Evolutionary conservation across 1,140 invertebrate genomes (phyloP), one percentile per base, ranked within the genome.

Genomic region (Atta texana): DNA sequence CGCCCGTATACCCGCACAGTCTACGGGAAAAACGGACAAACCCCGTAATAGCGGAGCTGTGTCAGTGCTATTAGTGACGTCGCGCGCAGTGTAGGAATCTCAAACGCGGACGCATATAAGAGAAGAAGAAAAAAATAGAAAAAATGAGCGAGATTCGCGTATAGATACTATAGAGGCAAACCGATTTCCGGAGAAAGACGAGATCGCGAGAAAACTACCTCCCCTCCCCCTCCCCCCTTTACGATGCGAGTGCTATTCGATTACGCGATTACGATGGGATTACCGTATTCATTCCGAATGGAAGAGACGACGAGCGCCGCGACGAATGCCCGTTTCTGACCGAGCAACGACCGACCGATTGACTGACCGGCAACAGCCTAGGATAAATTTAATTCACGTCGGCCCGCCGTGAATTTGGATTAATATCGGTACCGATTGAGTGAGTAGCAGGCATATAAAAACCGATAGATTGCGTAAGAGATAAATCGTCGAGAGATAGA

Each of bases 1-100:
- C 88, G 87, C 91, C 85, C 91, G 76, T 80, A 75, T 84, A 55
- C 66, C 92, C 90, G 92, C 91, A 92, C 57, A 75, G 80, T 80
- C 53, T 80, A 55, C 55, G 89, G 88, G 71, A 55, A 92, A 90
- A 90, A 91, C 87, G 89, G 89, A 87, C 66, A 92, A 92, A 93
- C 92, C 89, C 89, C 82, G 93, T 93, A 94, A 93, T 92, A 93
- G 92, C 91, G 92, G 91, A 92, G 91, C 89, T 93, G 93, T 90
- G 88, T 90, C 78, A 90, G 85, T 89, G 89, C 85, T 90, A 89
- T 90, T 90, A 89, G 89, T 90, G 89, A 90, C 85, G 89, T 90
- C 82, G 88, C 80, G 75, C 64, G 76, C 71, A 68, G 76, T 61
- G 74, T 87, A 87, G 68, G 31, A 80, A 77, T 44, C 77, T 80